Evolutionary conservation across 1,140 invertebrate genomes (phyloP), one percentile per base, ranked within the genome.

Genomic region (Drosophila repleta): DNA sequence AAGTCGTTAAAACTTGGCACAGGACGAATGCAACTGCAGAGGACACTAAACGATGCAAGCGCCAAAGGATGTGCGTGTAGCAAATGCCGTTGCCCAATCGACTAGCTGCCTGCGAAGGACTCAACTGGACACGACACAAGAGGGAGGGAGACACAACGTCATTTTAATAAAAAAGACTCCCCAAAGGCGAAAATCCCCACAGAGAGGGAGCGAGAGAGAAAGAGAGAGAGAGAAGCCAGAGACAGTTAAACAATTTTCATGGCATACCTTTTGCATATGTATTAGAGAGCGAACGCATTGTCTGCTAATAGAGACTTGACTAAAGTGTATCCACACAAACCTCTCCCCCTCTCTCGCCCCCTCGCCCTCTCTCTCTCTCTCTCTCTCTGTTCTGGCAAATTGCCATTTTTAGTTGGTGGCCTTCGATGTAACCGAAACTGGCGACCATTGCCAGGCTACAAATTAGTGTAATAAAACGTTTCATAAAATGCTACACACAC

Each of bases 401-500:
- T 90, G 88, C 88, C 88, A 90, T 84, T 89, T 89, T 79, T 81
- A 85, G 82, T 83, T 82, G 81, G 69, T 49, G 60, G 77, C 78
- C 90, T 85, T 85, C 80, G 71, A 82, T 85, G 87, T 90, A 87
- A 87, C 87, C 87, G 75, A 90, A 90, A 90, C 81, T 76, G 75
- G 81, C 79, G 73, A 87, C 76, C 81, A 90, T 72, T 72, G 69
- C 79, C 76, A 79, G 69, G 79, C 76, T 90, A 90, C 88, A 90
- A 90, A 90, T 90, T 90, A 90, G 88, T 85, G 75, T 87, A 90
- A 90, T 90, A 90, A 90, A 90, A 90, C 88, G 88, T 90, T 90
- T 90, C 89, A 90, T 90, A 90, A 90, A 90, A 89, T 76, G 72
- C 70, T 65, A 65, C 69, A 66, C 62, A 73, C 56, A 56, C 41